Conservation (phyloP, 2,113 vertebrate genomes). For the Hymenochirus boettgeri region DNA sequence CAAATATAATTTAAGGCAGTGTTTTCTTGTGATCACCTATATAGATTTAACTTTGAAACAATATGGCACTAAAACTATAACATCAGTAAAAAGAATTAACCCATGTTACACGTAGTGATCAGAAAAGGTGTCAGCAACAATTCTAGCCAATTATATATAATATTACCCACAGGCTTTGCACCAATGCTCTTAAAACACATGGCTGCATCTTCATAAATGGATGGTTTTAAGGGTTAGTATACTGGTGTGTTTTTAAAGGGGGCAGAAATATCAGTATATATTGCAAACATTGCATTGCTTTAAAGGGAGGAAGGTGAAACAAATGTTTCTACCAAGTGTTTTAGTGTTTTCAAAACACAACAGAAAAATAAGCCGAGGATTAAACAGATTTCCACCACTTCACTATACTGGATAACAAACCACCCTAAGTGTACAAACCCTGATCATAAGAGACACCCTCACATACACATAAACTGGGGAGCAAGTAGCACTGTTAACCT, state of each 20-base stretch:
- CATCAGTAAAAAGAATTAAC: too few relatives aligned
- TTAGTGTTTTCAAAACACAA: neutral
- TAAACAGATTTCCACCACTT: neutral
- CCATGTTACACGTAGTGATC: too few relatives aligned
- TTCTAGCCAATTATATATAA: too few relatives aligned
- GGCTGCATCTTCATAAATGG: slow-evolving; percentile 1
- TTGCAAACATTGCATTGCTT: neutral
- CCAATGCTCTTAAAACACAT: neutral
- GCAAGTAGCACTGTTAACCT: slow-evolving; percentile 13
- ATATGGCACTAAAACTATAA: too few relatives aligned
- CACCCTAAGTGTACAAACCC: too few relatives aligned
- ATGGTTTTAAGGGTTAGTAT: neutral
- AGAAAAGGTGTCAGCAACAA: too few relatives aligned
- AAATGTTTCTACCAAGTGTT: neutral
- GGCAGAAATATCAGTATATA: too few relatives aligned
- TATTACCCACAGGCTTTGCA: neutral
- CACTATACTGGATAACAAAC: neutral
- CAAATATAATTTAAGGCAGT: too few relatives aligned
- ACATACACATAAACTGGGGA: slow-evolving; percentile 13
- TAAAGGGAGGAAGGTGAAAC: too few relatives aligned
- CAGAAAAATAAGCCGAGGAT: neutral
- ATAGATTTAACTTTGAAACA: too few relatives aligned
- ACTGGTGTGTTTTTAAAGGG: neutral
- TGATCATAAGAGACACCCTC: too few relatives aligned
- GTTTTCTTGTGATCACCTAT: too few relatives aligned